Base-by-base conservation (phyloP, 2,113 vertebrate species). In the Entomyzon cyanotis region DNA sequence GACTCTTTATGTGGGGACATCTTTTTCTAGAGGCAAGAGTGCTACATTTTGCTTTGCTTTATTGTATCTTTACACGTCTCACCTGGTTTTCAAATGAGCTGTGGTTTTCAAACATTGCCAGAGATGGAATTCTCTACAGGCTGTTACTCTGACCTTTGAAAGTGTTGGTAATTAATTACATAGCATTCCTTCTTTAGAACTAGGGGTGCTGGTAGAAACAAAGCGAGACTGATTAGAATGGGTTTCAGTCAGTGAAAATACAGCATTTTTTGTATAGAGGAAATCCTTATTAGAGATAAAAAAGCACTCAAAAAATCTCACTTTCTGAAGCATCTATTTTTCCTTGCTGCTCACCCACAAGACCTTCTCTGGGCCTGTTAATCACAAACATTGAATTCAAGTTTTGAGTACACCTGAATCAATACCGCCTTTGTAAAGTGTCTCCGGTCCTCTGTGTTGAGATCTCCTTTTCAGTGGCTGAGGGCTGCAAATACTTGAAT, bases 81-180 rank as follows among this genome's bases (percentile, higher is more conserved):
- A 56, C 69, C 64, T 89, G 33, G 16, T 75, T 95, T 93, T 75
- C 53, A 91, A 71, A 87, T 27, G n/a, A 91, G 53, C 69, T 64
- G 81, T 64, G 20, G 44, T 82, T 95, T 95, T 92, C 69, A 90
- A 71, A 86, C 25, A 4, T 82, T 68, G 23, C 65, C 24, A 60
- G 85, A 63, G 85, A 63, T 63, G 25, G 39, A 81, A 90, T 89
- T 93, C 49, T 73, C 44, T 78, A 19, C 60, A 87, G 59, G 49
- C 63, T 96, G 56, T 93, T 90, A 70, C 55, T 82, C 39, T 94
- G 87, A 89, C 85, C 88, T 91, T 94, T 94, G 46, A 49, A 95
- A 86, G 14, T 49, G 47, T 78, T 94, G n/a, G 42, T 71, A 80
- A 87, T 93, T 91, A 96, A 83, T 90, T 90, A 31, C 50, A 15